Percentiles rank a stretch among this genome's conserved stretches.
Evolutionary conservation across 2,113 vertebrate genomes (phyloP).

Genomic region (Semicossyphus pulcher): DNA sequence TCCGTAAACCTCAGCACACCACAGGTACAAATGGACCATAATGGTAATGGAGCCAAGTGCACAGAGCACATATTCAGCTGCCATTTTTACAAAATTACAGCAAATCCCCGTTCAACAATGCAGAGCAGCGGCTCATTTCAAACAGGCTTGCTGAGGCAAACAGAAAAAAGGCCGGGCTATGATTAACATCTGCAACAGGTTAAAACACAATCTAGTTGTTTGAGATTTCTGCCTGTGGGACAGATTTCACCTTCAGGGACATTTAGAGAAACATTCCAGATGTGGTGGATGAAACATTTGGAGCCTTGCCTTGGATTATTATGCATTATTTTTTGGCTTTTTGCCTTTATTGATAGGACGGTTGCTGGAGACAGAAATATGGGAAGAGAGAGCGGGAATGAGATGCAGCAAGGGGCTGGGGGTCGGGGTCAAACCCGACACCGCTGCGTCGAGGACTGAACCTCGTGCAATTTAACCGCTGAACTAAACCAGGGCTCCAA

Average conservation of each 20-base stretch:
- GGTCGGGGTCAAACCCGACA: too few species aligned
- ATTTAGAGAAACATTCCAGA: slow-evolving; percentile 7
- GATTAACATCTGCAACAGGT: slow-evolving; percentile 26
- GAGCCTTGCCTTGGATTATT: neutral
- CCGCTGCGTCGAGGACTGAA: too few species aligned
- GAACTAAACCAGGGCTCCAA: too few species aligned
- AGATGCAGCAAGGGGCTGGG: too few species aligned
- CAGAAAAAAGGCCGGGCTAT: neutral
- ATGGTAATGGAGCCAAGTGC: slow-evolving; percentile 58
- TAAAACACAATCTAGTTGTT: neutral
- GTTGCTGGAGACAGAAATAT: too few species aligned
- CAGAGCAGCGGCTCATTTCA: slow-evolving; percentile 12
- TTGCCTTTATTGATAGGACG: too few species aligned
- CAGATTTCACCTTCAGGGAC: slow-evolving; percentile 17
- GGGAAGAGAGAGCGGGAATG: too few species aligned
- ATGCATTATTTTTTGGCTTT: too few species aligned
- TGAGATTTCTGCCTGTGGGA: slow-evolving; percentile 20
- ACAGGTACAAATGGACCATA: slow-evolving; percentile 63
- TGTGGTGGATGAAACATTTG: slow-evolving; percentile 8
- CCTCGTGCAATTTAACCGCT: too few species aligned
- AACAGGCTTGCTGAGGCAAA: slow-evolving; percentile 23
- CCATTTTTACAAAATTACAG: slow-evolving; percentile 62
- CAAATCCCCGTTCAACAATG: slow-evolving; percentile 34
- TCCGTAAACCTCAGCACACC: slow-evolving; percentile 60
- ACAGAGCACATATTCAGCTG: slow-evolving; percentile 66